phyloP scores from a whole-genome alignment of 2,888 invertebrate species.

The Drosophila nr. medialis region DNA sequence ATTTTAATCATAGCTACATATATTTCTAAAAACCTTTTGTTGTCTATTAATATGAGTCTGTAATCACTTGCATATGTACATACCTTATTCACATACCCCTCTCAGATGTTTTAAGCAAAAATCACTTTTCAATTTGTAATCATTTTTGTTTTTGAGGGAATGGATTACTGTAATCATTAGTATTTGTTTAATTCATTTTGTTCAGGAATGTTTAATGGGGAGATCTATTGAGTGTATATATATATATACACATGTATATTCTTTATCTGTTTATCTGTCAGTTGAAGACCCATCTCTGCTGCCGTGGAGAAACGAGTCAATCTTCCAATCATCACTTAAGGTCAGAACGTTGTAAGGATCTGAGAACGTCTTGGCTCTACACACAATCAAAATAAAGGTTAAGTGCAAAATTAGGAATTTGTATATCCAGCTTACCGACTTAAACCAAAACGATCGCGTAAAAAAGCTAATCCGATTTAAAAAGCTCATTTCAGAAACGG shows the following conservation, averaged over 20 bases:
- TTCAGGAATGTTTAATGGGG: neutral
- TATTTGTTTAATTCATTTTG: neutral
- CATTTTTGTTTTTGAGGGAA: neutral
- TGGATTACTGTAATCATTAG: neutral
- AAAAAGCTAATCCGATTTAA: conserved; percentile 89
- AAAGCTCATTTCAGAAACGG: conserved; percentile 91
- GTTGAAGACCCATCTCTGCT: neutral
- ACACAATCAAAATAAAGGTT: neutral
- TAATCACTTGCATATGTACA: neutral
- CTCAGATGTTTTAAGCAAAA: neutral
- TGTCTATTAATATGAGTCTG: neutral
- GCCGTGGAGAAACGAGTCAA: neutral
- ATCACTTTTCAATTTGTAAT: neutral
- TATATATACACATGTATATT: neutral
- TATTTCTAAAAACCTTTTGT: neutral
- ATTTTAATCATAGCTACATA: neutral
- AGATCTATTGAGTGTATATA: neutral
- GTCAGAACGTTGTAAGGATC: conserved; percentile 23
- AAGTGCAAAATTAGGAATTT: neutral
- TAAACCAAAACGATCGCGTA: conserved; percentile 92
- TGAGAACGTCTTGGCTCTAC: conserved; percentile 24
- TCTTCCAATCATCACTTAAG: conserved; percentile 9
- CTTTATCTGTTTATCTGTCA: neutral
- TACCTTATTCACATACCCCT: neutral
- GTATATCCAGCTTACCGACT: conserved; percentile 87